Conservation (phyloP, 2,797 vertebrate species). For the Galagoides demidoff region DNA sequence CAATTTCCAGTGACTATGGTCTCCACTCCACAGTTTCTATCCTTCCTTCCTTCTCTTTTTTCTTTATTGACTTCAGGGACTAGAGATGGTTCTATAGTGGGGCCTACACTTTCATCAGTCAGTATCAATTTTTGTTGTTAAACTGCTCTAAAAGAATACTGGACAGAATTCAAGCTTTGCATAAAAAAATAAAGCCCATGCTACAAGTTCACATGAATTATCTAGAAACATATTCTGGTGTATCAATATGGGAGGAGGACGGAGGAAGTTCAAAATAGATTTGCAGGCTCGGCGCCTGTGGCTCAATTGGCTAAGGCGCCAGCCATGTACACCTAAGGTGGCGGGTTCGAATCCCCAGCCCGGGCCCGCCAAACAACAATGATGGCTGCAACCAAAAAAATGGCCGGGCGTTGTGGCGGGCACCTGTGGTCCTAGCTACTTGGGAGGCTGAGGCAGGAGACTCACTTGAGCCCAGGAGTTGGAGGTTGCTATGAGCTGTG, state of each 20-base stretch:
- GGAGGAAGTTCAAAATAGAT: neutral
- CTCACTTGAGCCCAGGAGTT: no score
- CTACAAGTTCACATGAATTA: neutral
- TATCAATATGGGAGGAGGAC: neutral
- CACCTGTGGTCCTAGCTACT: no score
- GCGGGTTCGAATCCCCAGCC: no score
- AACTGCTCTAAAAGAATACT: neutral
- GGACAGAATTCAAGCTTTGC: neutral
- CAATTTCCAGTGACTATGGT: neutral
- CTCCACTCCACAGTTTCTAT: neutral
- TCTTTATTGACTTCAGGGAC: neutral
- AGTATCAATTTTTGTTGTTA: neutral
- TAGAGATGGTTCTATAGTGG: neutral
- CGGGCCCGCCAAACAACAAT: no score
- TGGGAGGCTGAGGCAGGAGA: no score
- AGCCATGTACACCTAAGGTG: no score
- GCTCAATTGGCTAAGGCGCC: no score
- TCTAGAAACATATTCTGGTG: neutral
- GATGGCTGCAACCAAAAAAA: no score
- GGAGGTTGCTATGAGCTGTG: no score
- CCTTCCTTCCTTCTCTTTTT: fast-evolving
- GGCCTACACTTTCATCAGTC: neutral
- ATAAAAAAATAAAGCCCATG: neutral
- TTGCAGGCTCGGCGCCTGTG: no score
- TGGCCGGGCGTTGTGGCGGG: no score